Conservation (phyloP, 2,797 vertebrate genomes). For the Hippocampus kuda region DNA sequence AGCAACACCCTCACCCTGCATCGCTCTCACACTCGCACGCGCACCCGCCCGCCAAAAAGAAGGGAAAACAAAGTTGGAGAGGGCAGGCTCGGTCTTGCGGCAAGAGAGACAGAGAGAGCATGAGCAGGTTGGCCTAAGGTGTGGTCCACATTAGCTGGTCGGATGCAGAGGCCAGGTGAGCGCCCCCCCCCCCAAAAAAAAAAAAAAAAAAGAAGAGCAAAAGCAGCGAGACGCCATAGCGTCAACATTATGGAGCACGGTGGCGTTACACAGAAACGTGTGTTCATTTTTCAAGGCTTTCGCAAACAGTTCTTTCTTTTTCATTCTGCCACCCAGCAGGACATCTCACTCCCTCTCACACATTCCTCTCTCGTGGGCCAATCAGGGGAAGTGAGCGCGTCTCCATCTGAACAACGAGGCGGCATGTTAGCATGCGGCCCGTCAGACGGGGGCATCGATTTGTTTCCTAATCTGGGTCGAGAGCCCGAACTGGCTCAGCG, state of each 20-base stretch:
- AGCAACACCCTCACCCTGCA: slow-evolving; percentile 41
- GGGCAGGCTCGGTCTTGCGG: slow-evolving; percentile 83
- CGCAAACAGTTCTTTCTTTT: slow-evolving; percentile 68
- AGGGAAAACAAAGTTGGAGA: slow-evolving; percentile 55
- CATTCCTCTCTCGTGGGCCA: slow-evolving; percentile 32
- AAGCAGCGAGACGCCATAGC: background rate
- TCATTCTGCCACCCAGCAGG: slow-evolving; percentile 61
- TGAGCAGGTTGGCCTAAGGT: slow-evolving; percentile 89
- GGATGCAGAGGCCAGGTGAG: slow-evolving; percentile 59
- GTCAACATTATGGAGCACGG: too few relatives aligned
- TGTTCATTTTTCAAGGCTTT: slow-evolving; percentile 67
- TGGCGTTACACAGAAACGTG: background rate
- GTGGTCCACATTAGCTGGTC: slow-evolving; percentile 59
- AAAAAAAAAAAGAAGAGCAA: background rate
- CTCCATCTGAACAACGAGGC: slow-evolving; percentile 36
- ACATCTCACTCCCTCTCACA: slow-evolving; percentile 16
- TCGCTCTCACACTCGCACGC: slow-evolving; percentile 20
- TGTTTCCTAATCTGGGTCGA: slow-evolving; percentile 17
- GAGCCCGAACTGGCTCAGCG: slow-evolving; percentile 38
- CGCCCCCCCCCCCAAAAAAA: background rate
- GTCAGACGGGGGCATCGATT: slow-evolving; percentile 40
- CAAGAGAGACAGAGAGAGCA: slow-evolving; percentile 50
- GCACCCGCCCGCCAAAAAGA: slow-evolving; percentile 18
- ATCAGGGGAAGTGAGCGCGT: slow-evolving; percentile 49
- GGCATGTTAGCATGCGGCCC: slow-evolving; percentile 36